phyloP scores from a whole-genome alignment of 2,113 vertebrate species.

The Chascanopsetta lugubris region DNA sequence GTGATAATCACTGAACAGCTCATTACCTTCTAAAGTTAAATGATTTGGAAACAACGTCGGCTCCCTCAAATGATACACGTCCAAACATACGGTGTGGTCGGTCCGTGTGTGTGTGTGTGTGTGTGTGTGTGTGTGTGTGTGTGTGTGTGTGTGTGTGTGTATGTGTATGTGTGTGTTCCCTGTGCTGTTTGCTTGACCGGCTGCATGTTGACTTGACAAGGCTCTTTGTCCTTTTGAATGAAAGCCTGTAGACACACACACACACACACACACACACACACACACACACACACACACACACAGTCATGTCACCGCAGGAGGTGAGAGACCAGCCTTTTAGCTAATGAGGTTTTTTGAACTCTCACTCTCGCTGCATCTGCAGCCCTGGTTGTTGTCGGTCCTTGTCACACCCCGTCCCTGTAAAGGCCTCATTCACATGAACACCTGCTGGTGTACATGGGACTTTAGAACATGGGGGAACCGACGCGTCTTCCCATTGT shows the following conservation, averaged over 20 bases:
- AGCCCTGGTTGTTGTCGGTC: background rate
- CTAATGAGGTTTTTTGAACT: slow-evolving; percentile 55
- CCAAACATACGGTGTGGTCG: slow-evolving; percentile 17
- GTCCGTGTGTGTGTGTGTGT: slow-evolving; percentile 17
- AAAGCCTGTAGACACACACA: slow-evolving; percentile 30
- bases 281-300: background rate
- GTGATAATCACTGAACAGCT: slow-evolving; percentile 46
- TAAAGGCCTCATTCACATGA: no score
- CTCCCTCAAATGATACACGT: slow-evolving; percentile 37
- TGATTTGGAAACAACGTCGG: slow-evolving; percentile 60
- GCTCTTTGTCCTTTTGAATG: slow-evolving; percentile 63
- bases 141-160: background rate
- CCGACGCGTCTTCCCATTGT: no score
- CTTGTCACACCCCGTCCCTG: background rate
- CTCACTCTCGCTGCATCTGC: slow-evolving; percentile 10
- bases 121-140: slow-evolving; percentile 3
- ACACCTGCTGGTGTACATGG: no score
- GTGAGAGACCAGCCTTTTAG: slow-evolving; percentile 54
- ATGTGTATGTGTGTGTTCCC: slow-evolving; percentile 16
- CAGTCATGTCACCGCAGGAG: slow-evolving; percentile 34
- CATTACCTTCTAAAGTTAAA: slow-evolving; percentile 55
- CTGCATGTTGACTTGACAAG: slow-evolving; percentile 60
- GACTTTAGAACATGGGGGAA: no score
- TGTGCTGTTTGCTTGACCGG: slow-evolving; percentile 50
- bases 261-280: background rate